These are phyloP conservation scores for Cylas formicarius DNA, from an alignment of 1,140 invertebrate genomes.

Conservation along the genomic window DNA sequence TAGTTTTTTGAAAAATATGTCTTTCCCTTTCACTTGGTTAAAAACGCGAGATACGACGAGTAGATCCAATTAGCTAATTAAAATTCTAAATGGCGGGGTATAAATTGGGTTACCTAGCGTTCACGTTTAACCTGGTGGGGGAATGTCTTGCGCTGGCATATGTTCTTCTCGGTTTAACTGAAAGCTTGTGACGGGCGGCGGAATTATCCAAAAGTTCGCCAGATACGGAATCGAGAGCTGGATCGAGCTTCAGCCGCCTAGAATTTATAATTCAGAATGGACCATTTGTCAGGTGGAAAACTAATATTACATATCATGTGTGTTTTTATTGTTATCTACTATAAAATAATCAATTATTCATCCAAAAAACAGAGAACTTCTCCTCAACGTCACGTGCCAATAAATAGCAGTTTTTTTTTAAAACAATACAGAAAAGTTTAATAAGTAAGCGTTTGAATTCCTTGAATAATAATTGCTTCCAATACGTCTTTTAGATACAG, in stretches of 20 bases:
- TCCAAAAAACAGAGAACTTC: neutral
- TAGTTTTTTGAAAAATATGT: too few relatives aligned
- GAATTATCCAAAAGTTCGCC: slow-evolving; percentile 60
- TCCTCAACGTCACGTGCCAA: slow-evolving; percentile 1
- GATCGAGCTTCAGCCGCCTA: slow-evolving; percentile 53
- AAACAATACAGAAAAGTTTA: too few relatives aligned
- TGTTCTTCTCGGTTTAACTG: slow-evolving; percentile 62
- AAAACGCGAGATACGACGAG: too few relatives aligned
- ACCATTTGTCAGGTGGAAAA: too few relatives aligned
- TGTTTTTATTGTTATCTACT: too few relatives aligned
- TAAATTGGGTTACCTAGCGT: slow-evolving; percentile 29
- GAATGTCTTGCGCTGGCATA: slow-evolving; percentile 47
- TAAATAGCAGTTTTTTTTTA: neutral
- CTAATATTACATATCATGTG: slow-evolving; percentile 10
- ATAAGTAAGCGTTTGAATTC: too few relatives aligned
- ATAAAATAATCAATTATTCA: too few relatives aligned
- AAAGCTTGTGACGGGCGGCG: slow-evolving; percentile 67
- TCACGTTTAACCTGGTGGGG: slow-evolving; percentile 35
- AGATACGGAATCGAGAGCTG: slow-evolving; percentile 52
- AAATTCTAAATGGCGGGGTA: slow-evolving; percentile 2
- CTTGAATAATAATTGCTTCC: too few relatives aligned
- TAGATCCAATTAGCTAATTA: too few relatives aligned
- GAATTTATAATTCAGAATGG: slow-evolving; percentile 29
- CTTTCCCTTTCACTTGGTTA: too few relatives aligned
- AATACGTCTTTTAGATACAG: too few relatives aligned